Percentiles rank a stretch among this genome's conserved stretches.
Evolutionary conservation across 1,140 invertebrate species (phyloP).

Genomic region (Aphaenogaster rudis): DNA sequence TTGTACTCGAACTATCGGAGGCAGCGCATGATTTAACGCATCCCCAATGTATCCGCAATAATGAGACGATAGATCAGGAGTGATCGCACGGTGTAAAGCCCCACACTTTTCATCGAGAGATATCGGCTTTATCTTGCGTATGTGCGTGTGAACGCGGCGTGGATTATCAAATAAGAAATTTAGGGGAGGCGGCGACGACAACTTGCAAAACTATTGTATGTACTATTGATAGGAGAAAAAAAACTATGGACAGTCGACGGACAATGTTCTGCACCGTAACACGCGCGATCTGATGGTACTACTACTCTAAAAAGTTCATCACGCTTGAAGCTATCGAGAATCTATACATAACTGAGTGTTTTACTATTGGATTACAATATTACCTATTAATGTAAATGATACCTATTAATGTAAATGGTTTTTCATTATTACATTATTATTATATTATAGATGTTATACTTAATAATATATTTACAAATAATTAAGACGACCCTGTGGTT

Average conservation of each 20-base stretch:
- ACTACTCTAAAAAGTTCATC: slow-evolving; percentile 62
- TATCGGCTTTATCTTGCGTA: slow-evolving; percentile 52
- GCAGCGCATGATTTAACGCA: slow-evolving; percentile 14
- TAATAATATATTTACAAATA: slow-evolving; percentile 85
- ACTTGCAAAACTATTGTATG: slow-evolving; percentile 28
- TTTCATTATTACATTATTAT: slow-evolving; percentile 85
- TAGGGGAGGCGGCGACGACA: slow-evolving; percentile 6
- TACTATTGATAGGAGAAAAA: slow-evolving; percentile 26
- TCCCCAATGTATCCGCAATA: slow-evolving; percentile 70
- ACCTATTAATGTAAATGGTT: slow-evolving; percentile 83
- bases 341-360: slow-evolving; percentile 82
- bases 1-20: neutral
- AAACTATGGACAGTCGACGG: slow-evolving; percentile 24
- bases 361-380: slow-evolving; percentile 82
- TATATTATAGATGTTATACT: slow-evolving; percentile 84
- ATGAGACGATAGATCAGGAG: slow-evolving; percentile 71
- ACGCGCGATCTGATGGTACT: slow-evolving; percentile 68
- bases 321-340: slow-evolving; percentile 75
- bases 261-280: slow-evolving; percentile 55
- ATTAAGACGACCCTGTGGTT: slow-evolving; percentile 74
- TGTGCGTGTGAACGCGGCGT: neutral
- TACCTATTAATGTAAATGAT: slow-evolving; percentile 75
- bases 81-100: slow-evolving; percentile 66
- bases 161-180: slow-evolving; percentile 40
- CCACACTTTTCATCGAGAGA: slow-evolving; percentile 72